These are phyloP conservation scores for Bufotes viridis DNA, from an alignment of 2,797 vertebrate genomes.

Conservation along the genomic window DNA sequence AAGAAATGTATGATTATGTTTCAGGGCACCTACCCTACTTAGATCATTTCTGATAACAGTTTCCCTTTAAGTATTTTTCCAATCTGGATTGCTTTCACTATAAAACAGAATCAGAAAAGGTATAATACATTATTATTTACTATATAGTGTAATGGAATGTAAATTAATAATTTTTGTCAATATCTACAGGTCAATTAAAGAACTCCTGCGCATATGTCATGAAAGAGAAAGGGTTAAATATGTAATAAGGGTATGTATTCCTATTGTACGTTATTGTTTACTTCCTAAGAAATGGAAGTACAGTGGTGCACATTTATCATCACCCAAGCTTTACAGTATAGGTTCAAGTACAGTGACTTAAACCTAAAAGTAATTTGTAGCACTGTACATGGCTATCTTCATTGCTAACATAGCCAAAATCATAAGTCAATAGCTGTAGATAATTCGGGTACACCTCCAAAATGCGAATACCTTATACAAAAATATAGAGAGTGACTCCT, in stretches of 20 bases:
- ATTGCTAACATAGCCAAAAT: no score
- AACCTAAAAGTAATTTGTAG: not conserved
- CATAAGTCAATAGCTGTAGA: no score
- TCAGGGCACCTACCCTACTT: no score
- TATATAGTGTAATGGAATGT: not conserved
- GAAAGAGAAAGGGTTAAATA: constrained; percentile 71
- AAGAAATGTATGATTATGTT: not conserved
- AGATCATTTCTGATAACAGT: not conserved
- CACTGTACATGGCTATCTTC: no score
- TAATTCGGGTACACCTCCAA: no score
- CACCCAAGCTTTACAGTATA: not conserved
- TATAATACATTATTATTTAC: not conserved
- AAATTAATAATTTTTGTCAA: constrained; percentile 8
- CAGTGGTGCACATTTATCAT: not conserved
- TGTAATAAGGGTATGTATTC: constrained; percentile 68
- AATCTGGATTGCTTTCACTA: not conserved
- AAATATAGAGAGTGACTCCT: no score
- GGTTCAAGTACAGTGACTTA: not conserved
- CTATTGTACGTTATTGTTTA: not conserved
- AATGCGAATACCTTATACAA: no score
- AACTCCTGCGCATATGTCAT: constrained; percentile 72
- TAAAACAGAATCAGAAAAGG: not conserved
- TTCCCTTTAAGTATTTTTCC: not conserved
- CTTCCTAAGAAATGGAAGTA: not conserved
- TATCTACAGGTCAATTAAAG: constrained; percentile 69